These are phyloP conservation scores for Lithobates sylvaticus DNA, from an alignment of 2,797 vertebrate species.

Conservation along the genomic window DNA sequence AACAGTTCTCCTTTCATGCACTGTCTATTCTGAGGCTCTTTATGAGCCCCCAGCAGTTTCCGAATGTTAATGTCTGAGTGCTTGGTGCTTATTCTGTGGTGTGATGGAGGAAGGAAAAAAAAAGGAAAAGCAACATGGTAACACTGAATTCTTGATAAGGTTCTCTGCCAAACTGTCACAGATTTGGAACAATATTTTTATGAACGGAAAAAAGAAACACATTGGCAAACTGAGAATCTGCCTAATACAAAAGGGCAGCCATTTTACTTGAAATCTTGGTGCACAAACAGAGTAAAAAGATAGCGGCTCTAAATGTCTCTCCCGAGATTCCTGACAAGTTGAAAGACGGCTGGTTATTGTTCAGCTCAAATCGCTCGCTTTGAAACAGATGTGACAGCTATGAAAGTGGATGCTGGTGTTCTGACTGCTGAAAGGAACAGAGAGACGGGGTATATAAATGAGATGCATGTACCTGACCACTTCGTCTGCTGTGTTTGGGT, in stretches of 20 bases:
- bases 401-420: constrained; percentile 34
- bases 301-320: constrained; percentile 42
- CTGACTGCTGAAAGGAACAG: constrained; percentile 12
- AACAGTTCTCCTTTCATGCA: too few relatives aligned
- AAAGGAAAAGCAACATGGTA: constrained; percentile 29
- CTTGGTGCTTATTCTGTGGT: constrained; percentile 14
- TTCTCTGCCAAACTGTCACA: constrained; percentile 43
- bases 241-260: constrained; percentile 38
- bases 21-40: too few relatives aligned
- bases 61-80: constrained; percentile 30
- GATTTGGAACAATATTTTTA: constrained; percentile 22
- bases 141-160: constrained; percentile 38
- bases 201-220: constrained; percentile 26
- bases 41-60: too few relatives aligned
- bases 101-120: background rate
- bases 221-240: constrained; percentile 21
- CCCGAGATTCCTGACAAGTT: constrained; percentile 49
- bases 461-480: constrained; percentile 28
- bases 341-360: constrained; percentile 55
- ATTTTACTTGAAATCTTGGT: constrained; percentile 43
- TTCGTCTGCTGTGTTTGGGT: background rate
- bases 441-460: constrained; percentile 12
- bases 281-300: constrained; percentile 28
- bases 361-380: constrained; percentile 29
- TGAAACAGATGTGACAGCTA: constrained; percentile 57